phyloP scores from a whole-genome alignment of 2,797 vertebrate genomes.

The Microhierax caerulescens region DNA sequence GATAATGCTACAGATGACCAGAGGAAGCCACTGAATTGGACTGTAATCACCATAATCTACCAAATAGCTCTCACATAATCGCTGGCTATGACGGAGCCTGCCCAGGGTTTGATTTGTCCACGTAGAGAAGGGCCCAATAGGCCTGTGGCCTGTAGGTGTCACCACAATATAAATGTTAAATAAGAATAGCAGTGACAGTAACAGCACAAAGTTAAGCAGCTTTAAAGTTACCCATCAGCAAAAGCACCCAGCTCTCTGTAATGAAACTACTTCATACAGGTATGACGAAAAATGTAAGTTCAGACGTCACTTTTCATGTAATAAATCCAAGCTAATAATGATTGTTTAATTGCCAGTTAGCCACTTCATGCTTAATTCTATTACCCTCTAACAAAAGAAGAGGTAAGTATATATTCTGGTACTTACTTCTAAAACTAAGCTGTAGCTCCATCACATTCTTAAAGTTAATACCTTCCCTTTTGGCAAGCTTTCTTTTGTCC shows the following conservation, averaged over 20 bases:
- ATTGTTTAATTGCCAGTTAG: not conserved
- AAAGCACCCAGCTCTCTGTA: not conserved
- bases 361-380: not conserved
- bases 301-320: not conserved
- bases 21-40: not conserved
- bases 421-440: constrained; percentile 85
- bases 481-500: constrained; percentile 63
- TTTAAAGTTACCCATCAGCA: not conserved
- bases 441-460: constrained; percentile 76
- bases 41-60: not conserved
- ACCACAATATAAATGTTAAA: constrained; percentile 65
- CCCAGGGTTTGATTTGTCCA: not conserved
- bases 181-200: not conserved
- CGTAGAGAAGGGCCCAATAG: not conserved
- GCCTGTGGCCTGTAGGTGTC: constrained; percentile 62
- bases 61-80: not conserved
- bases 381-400: not conserved
- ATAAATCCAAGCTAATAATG: not conserved
- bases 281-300: not conserved
- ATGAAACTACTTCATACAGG: not conserved
- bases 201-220: not conserved
- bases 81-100: not conserved
- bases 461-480: constrained; percentile 74
- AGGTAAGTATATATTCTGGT: not conserved
- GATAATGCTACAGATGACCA: not conserved